A percentile compares a stretch with the other conserved stretches of the same genome.
Evolutionary conservation across 2,888 invertebrate genomes (phyloP).

Genomic region (Apocheima hispidaria): DNA sequence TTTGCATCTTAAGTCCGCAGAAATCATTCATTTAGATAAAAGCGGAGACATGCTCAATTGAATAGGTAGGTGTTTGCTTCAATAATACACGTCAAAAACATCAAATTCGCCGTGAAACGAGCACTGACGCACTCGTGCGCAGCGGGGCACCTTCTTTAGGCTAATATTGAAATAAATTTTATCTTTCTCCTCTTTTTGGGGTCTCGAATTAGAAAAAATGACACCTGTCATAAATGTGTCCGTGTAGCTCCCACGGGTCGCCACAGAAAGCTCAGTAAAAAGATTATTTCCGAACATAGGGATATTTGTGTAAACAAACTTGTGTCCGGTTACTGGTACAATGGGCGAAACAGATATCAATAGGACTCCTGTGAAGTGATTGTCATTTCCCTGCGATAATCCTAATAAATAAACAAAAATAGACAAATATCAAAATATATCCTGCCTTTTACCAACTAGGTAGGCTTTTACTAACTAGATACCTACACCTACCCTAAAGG

Average conservation of each 20-base stretch:
- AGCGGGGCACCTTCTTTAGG: constrained; percentile 65
- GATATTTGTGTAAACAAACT: constrained; percentile 63
- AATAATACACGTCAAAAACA: constrained; percentile 51
- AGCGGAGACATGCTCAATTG: constrained; percentile 44
- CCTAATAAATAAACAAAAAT: constrained; percentile 15
- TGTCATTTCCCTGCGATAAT: constrained; percentile 24
- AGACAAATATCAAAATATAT: not conserved
- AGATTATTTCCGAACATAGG: constrained; percentile 59
- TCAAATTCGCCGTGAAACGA: constrained; percentile 56
- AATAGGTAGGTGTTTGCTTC: constrained; percentile 51
- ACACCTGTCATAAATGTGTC: constrained; percentile 72
- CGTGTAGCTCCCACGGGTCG: constrained; percentile 63
- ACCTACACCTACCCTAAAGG: too few relatives aligned
- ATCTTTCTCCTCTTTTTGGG: constrained; percentile 61
- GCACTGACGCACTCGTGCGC: constrained; percentile 55
- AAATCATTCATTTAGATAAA: constrained; percentile 51
- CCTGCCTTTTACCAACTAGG: too few relatives aligned
- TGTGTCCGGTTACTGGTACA: constrained; percentile 45
- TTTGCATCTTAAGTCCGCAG: constrained; percentile 41
- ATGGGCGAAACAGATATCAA: constrained; percentile 29
- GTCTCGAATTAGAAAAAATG: constrained; percentile 63
- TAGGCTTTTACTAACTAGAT: too few relatives aligned
- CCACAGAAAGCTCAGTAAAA: constrained; percentile 47
- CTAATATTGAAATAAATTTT: constrained; percentile 76
- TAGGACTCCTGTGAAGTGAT: constrained; percentile 25